phyloP scores from a whole-genome alignment of 1,140 invertebrate species.

The Helicoverpa zea region DNA sequence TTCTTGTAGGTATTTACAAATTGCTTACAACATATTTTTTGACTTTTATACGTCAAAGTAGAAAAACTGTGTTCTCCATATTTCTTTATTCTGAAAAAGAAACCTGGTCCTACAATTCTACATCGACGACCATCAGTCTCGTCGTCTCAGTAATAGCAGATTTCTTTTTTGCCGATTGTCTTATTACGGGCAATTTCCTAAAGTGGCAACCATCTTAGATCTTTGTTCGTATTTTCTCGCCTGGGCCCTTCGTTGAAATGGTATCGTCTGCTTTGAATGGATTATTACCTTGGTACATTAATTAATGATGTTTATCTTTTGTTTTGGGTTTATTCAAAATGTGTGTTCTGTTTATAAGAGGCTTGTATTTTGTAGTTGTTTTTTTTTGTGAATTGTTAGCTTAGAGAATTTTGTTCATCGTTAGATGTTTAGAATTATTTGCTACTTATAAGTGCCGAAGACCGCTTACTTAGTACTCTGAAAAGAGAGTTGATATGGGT shows the following conservation, averaged over 20 bases:
- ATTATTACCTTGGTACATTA: conserved; percentile 49
- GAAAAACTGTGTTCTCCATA: neutral
- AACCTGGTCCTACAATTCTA: conserved; percentile 3
- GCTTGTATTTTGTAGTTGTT: neutral
- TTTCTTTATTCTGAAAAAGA: conserved; percentile 3
- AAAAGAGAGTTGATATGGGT: too few relatives aligned
- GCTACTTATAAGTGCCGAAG: neutral
- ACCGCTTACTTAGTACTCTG: too few relatives aligned
- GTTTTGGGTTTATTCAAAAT: conserved; percentile 28
- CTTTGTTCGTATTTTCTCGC: conserved; percentile 52
- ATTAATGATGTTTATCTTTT: conserved; percentile 35
- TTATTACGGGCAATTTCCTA: conserved; percentile 70
- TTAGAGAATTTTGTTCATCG: neutral
- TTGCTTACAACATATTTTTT: too few relatives aligned
- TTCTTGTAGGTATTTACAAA: too few relatives aligned
- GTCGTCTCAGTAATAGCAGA: conserved; percentile 52
- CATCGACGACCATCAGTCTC: conserved; percentile 51
- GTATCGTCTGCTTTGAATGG: conserved; percentile 56
- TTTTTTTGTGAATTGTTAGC: too few relatives aligned
- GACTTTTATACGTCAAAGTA: neutral
- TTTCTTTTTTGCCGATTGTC: conserved; percentile 64
- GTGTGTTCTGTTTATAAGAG: conserved; percentile 5
- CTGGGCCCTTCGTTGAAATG: conserved; percentile 39
- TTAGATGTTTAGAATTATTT: neutral
- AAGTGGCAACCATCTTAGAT: conserved; percentile 62